Evolutionary conservation across 2,797 vertebrate genomes (phyloP).

Genomic region (Denticeps clupeoides): DNA sequence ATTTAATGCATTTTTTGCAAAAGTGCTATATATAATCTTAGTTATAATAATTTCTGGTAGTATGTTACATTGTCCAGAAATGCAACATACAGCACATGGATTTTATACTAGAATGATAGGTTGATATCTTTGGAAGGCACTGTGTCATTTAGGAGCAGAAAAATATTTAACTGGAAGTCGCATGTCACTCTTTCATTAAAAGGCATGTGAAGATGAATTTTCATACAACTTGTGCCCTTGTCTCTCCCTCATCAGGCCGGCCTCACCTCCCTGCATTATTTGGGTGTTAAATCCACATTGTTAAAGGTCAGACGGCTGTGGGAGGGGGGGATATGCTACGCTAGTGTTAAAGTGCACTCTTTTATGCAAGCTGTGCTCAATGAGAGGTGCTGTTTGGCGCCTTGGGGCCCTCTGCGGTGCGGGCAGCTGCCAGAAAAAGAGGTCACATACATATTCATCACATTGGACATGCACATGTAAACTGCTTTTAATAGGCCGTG

Average conservation of each 20-base stretch:
- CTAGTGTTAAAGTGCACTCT: conserved; percentile 52
- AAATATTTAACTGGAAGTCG: too few species aligned
- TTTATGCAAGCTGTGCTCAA: conserved; percentile 84
- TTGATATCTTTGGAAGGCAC: too few species aligned
- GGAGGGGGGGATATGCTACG: conserved; percentile 8
- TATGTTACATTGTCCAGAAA: too few species aligned
- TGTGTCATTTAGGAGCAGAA: too few species aligned
- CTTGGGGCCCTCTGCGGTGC: conserved; percentile 65
- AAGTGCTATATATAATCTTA: too few species aligned
- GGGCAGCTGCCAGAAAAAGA: conserved; percentile 84
- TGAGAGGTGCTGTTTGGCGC: conserved; percentile 81
- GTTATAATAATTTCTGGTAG: too few species aligned
- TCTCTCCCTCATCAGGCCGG: conserved; percentile 11
- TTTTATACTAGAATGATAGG: too few species aligned
- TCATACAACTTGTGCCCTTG: not conserved
- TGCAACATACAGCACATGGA: too few species aligned
- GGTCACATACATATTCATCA: conserved; percentile 99
- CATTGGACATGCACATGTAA: conserved; percentile 94
- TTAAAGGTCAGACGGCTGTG: conserved; percentile 57
- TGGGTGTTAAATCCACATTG: conserved; percentile 55
- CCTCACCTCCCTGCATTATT: conserved; percentile 40
- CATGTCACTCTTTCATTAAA: too few species aligned
- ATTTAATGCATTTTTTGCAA: too few species aligned
- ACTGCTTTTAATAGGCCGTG: conserved; percentile 92
- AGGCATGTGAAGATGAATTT: not conserved